Base-by-base conservation (phyloP, 2,113 vertebrate genomes). In the Gulo gulo region DNA sequence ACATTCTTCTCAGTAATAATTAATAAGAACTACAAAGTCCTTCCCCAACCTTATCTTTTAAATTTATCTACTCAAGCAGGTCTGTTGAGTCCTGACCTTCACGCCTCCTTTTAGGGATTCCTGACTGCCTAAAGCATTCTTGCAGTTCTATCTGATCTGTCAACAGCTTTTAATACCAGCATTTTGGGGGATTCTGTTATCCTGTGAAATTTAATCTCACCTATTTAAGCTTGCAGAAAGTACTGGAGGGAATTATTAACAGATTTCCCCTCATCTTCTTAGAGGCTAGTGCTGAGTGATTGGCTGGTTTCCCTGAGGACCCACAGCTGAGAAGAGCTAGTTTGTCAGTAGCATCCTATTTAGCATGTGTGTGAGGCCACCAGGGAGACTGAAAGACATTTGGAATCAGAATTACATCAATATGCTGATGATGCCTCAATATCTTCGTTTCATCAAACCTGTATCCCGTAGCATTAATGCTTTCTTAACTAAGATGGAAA, bases 161-260 rank as follows among this genome's bases (percentile, higher is more conserved):
- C 98, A 93, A 96, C 98, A 97, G 96, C 97, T 97, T 95, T 98
- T 98, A 97, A 98, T 97, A 84, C 97, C 94, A 52, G 94, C 94
- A 93, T 98, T 98, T 97, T 24, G 94, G 97, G 95, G 95, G 97
- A 97, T 98, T 98, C 97, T 97, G 97, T 94, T 97, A 96, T 96
- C 97, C 95, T 97, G 97, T 97, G 97, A 98, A 98, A 97, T 94
- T 96, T 98, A 98, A 98, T 98, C 98, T 98, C 94, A 94, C 95
- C 96, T 96, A 95, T 96, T 97, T 98, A 96, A 97, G 95, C 91
- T 96, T 96, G 97, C 85, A 94, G 97, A 95, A 95, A 94, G 82
- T 91, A 93, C 97, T 95, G 91, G 85, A 97, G 97, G 97, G 97
- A 97, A 96, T 97, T 91, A 98, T 97, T 97, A 98, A 95, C 97